Base-by-base conservation (phyloP, 2,888 invertebrate species). In the Malachius bipustulatus region DNA sequence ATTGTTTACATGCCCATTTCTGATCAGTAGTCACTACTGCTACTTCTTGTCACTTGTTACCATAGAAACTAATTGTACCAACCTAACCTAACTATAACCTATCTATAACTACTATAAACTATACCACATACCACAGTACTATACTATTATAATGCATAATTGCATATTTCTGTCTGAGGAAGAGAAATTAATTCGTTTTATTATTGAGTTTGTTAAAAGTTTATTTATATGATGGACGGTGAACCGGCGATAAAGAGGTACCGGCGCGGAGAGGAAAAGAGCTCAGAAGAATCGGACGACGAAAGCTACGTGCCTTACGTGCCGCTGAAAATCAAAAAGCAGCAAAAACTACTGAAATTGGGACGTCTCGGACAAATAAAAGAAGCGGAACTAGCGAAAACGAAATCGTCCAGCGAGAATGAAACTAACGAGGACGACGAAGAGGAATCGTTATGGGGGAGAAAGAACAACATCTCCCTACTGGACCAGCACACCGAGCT, bases 401-500 rank as follows among this genome's bases (percentile, higher is more conserved):
- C 70, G 0, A 81, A 82, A 57, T 85, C 84, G 16, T 84, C 84
- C 2, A 85, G 85, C 54, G 88, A 89, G 50, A 84, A 85, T 60
- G 88, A 89, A 50, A 75, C 63, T 26, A 70, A 77, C 19, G 82
- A 83, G 27, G 82, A 79, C 39, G 81, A 82, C 37, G 75, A 81
- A 52, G 72, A 76, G 49, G 76, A 75, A 47, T 71, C 70, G 57
- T 78, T 83, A 31, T 82, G 87, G 82, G 89, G 88, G 0, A 67
- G 89, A 13, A 82, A 84, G 45, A 85, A 85, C 49, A 89, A 91
- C 47, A 84, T 93, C 19, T 91, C 91, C 35, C 66, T 98, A 3
- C 65, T 99, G 9, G 98, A 99, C 62, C 97, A 98, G 59, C 97
- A 98, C 57, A 93, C 88, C 1, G 94, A 94, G 56, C 66, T 97